Conservation (phyloP, 2,888 invertebrate genomes). For the Amphipoea oculea region DNA sequence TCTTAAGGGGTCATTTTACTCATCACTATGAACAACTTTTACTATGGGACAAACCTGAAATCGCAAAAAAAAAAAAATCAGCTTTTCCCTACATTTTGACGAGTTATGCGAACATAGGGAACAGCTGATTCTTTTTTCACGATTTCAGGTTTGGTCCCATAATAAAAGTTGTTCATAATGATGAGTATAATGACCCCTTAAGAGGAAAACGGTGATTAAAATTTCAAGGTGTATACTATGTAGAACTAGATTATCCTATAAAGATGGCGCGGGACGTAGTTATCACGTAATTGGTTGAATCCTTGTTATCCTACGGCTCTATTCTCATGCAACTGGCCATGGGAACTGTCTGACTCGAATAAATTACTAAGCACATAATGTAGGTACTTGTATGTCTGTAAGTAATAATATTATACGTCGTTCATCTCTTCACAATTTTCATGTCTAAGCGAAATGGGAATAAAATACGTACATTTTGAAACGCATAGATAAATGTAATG, state of each 20-base stretch:
- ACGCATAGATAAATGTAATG: neutral
- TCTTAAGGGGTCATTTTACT: too few relatives aligned
- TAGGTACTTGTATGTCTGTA: neutral
- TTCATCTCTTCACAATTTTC: neutral
- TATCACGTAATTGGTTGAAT: conserved; percentile 47
- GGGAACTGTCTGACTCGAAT: neutral
- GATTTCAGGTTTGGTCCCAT: too few relatives aligned
- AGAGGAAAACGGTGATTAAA: too few relatives aligned
- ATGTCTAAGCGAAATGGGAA: neutral
- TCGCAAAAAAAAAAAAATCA: too few relatives aligned
- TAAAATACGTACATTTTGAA: neutral
- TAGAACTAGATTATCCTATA: neutral
- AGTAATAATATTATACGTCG: too few relatives aligned
- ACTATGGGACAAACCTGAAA: too few relatives aligned
- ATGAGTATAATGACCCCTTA: neutral
- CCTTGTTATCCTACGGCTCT: conserved; percentile 39
- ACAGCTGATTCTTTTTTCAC: too few relatives aligned
- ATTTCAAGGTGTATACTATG: neutral
- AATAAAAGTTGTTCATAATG: too few relatives aligned
- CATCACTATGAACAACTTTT: too few relatives aligned
- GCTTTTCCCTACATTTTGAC: too few relatives aligned
- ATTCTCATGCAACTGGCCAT: conserved; percentile 1
- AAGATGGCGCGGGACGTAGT: conserved; percentile 13
- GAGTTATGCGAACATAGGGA: too few relatives aligned
- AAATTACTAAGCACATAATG: conserved; percentile 5